Evolutionary conservation across 2,888 invertebrate genomes (phyloP), one percentile per base, ranked within the genome.

Genomic region (Bellardia pandia): DNA sequence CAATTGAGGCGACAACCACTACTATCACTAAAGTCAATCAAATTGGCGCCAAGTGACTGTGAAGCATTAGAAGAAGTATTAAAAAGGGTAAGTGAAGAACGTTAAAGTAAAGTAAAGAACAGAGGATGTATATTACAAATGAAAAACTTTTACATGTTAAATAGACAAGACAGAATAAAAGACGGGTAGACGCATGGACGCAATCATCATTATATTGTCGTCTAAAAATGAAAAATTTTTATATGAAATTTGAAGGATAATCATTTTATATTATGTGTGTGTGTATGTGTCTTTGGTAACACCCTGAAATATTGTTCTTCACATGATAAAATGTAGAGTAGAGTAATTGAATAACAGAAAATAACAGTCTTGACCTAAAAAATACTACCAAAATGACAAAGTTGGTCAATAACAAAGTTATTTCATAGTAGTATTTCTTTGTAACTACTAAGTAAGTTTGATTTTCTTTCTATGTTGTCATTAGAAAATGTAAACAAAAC

Each of bases 21-120:
- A 66, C 94, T 97, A 74, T 93, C 94, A 90, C 93, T 96, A 72
- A 93, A 94, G 93, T 95, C 95, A 86, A 95, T 95, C 88, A 94
- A 95, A 88, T 93, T 96, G 86, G 95, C 96, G 88, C 94, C 95
- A 88, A 95, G 95, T 83, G 96, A 96, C 88, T 96, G 96, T 92
- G 98, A 98, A 94, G 96, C 97, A 16, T 93, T 98, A 74, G 98
- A 98, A 93, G 97, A 98, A 90, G 94, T 98, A 84, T 95, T 98
- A 86, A 95, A 96, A 91, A 95, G 96, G 92, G 96, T 93, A 90
- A 90, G 88, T 77, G 42, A 30, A 37, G 23, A 30, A 72, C 77
- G 69, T 33, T 53, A 42, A 74, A 56, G 40, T 8, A 45, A n/a
- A n/a, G n/a, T n/a, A n/a, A n/a, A n/a, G 30, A 77, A 71, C 3